Base-by-base conservation (phyloP, 2,888 invertebrate species). In the Stenchaetothrips biformis region DNA sequence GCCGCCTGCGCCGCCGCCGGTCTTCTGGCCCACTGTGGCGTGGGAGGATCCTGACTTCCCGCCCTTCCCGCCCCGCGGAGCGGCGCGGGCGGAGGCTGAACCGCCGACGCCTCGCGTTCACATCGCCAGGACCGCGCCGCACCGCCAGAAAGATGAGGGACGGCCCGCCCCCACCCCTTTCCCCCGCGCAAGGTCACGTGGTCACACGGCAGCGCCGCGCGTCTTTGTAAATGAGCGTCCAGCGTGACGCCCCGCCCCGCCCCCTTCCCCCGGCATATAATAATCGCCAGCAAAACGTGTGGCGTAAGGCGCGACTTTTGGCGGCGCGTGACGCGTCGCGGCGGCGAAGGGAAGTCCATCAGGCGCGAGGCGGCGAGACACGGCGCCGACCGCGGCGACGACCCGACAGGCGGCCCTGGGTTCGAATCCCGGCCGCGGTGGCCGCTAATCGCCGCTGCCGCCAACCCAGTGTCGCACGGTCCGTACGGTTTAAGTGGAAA, bases 111-210 rank as follows among this genome's bases (percentile, higher is more conserved):
- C 16, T 53, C 53, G 13, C 13, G 53, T 53, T 53, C 53, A 53
- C 13, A 53, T 9, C 37, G 37, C 37, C 37, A 37, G 37, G 37
- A 37, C 37, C 37, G 67, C 67, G 25, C 21, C 67, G 53, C 53
- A 53, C 37, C 11, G 67, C 25, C 67, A 74, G 21, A 25, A 25
- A 74, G 67, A 74, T 74, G 67, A 74, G 67, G 67, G 21, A 25
- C 67, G 21, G 11, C 67, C 67, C 67, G n/a, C 21, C 67, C 53
- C 53, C 53, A 13, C 16, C 53, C 53, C 59, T 59, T 59, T 18
- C 67, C 67, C 25, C 67, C 67, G 53, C 53, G 67, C 67, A 74
- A 74, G 67, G 67, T 74, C 67, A 74, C 25, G 67, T 74, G 67
- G 67, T 74, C 67, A 21, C 67, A 74, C 67, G 67, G 67, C 37